Evolutionary conservation across 2,797 vertebrate species (phyloP), one percentile per base, ranked within the genome.

Genomic region (Antennarius maculatus): DNA sequence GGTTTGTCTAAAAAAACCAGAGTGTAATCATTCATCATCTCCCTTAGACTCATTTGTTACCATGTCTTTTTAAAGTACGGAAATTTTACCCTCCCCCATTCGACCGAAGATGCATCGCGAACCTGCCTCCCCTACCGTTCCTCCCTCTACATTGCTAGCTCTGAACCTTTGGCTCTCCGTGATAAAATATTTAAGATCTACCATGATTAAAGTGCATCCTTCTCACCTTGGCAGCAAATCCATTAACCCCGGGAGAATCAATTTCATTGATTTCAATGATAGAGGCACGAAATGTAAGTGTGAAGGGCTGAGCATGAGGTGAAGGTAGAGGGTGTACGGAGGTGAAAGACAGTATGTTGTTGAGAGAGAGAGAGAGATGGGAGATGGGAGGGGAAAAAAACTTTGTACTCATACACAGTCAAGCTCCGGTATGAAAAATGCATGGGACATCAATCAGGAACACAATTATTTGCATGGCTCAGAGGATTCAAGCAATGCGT

Each of bases 151-250:
- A 81, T 82, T 61, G 76, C 73, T 82, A 81, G 81, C 81, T 77
- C 78, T 74, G 82, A 88, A 87, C 86, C 86, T 86, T 90, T 89
- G 85, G 81, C 85, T 87, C 71, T 77, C 69, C 67, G 78, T 91
- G 88, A 88, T 93, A 90, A 92, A 93, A 91, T 91, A 93, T 94
- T 92, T 91, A 91, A 91, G 85, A 90, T 88, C 83, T 88, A 78
- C 86, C 83, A 76, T 91, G 92, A 93, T 93, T 90, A 90, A 92
- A 93, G 90, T 88, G 88, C 89, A 89, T 91, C 88, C 81, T 86
- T 76, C 82, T 92, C 90, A 92, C 91, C 92, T 92, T 92, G 89
- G 81, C 84, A 86, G 83, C 80, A 90, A 89, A 92, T 89, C 90
- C 86, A 93, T 92, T 87, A 91, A 89, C 85, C 80, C 78, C 74